Conservation (phyloP, 2,113 vertebrate species). For the Loxodonta africana region DNA sequence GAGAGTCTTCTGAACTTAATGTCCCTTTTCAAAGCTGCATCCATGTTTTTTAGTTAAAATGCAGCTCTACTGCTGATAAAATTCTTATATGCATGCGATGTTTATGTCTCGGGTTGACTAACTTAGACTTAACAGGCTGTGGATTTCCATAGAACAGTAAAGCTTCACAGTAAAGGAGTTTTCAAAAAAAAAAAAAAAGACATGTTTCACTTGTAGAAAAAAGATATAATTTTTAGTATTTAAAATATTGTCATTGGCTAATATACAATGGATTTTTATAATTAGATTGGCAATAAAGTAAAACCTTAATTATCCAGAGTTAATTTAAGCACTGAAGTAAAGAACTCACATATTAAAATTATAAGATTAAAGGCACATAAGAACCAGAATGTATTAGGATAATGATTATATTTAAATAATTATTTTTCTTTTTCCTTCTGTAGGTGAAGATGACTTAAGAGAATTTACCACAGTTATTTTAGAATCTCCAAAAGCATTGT, state of each 20-base stretch:
- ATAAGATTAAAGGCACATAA: neutral
- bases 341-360: neutral
- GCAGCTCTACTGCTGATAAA: neutral
- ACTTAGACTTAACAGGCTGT: neutral
- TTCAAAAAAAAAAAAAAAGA: neutral
- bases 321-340: neutral
- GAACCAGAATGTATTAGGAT: neutral
- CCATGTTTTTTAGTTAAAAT: neutral
- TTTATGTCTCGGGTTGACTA: neutral
- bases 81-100: neutral
- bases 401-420: conserved; percentile 2
- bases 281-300: conserved; percentile 40
- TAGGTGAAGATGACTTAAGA: neutral
- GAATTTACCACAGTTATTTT: neutral
- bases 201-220: neutral
- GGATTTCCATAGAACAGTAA: neutral
- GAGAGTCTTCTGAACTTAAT: neutral
- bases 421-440: neutral
- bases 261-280: conserved; percentile 6
- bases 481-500: conserved; percentile 13
- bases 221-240: conserved; percentile 54
- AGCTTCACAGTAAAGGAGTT: neutral
- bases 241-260: conserved; percentile 31
- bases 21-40: neutral
- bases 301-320: neutral